Conservation (phyloP, 2,113 vertebrate genomes). For the Gila orcuttii region DNA sequence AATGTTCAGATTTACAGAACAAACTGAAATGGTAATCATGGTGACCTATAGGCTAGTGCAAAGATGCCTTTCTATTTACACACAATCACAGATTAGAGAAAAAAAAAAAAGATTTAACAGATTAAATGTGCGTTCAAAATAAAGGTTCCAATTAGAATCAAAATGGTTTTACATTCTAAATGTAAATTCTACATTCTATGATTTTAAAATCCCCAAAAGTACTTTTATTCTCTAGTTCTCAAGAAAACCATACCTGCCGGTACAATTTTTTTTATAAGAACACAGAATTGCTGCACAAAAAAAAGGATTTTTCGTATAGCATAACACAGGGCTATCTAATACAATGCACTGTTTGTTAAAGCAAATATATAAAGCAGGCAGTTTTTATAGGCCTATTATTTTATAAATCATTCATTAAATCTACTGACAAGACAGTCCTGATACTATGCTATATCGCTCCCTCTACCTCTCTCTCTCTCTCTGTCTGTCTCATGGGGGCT, state of each 20-base stretch:
- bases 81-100: neutral
- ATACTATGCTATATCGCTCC: neutral
- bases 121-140: neutral
- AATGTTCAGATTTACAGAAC: neutral
- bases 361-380: neutral
- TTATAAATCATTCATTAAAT: neutral
- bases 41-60: neutral
- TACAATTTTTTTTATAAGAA: no score
- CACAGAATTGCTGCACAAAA: no score
- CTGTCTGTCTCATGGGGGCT: conserved; percentile 17
- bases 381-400: neutral
- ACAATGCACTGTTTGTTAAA: neutral
- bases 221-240: neutral
- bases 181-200: no score
- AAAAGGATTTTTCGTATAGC: no score
- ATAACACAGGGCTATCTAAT: no score
- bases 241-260: neutral
- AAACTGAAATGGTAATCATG: neutral
- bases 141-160: neutral
- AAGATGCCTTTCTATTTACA: neutral
- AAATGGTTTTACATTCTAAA: neutral
- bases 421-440: neutral
- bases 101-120: neutral
- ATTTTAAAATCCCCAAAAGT: neutral
- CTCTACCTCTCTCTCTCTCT: neutral